Conservation (phyloP, 1,140 invertebrate species). For the Brachionus rotundiformis region DNA sequence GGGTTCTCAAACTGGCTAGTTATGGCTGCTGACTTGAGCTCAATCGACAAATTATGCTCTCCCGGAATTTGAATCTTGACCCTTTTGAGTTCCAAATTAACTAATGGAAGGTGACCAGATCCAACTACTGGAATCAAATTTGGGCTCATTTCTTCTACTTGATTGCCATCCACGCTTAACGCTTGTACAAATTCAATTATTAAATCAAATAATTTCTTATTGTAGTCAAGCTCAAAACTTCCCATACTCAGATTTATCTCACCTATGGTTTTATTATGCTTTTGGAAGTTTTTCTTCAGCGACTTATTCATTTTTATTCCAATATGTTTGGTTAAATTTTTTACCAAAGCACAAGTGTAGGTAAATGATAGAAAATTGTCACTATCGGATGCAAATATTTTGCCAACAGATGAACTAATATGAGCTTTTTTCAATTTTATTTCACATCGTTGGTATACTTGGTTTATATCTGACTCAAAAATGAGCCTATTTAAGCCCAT, state of each 20-base stretch:
- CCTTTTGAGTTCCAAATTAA: conserved; percentile 22
- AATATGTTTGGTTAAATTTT: conserved; percentile 24
- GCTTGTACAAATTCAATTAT: neutral
- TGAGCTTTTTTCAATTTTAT: conserved; percentile 24
- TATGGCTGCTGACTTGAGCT: neutral
- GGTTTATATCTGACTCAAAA: conserved; percentile 23
- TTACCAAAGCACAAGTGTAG: neutral
- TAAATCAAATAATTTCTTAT: neutral
- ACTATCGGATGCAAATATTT: neutral
- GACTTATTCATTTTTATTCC: neutral
- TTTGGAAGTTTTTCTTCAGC: conserved; percentile 6
- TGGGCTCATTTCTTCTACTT: no score
- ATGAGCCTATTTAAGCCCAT: neutral
- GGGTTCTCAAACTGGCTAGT: conserved; percentile 41
- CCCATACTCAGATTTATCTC: neutral
- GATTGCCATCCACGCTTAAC: neutral
- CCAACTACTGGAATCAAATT: neutral
- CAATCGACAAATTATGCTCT: neutral
- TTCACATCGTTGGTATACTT: conserved; percentile 3
- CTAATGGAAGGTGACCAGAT: neutral
- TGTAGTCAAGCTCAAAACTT: neutral
- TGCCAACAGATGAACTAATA: neutral
- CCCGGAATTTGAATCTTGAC: neutral
- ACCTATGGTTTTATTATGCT: neutral
- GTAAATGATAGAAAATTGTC: neutral